A percentile compares a stretch with the other conserved stretches of the same genome.
Evolutionary conservation across 2,888 invertebrate genomes (phyloP).

Genomic region (Colletes collaris): DNA sequence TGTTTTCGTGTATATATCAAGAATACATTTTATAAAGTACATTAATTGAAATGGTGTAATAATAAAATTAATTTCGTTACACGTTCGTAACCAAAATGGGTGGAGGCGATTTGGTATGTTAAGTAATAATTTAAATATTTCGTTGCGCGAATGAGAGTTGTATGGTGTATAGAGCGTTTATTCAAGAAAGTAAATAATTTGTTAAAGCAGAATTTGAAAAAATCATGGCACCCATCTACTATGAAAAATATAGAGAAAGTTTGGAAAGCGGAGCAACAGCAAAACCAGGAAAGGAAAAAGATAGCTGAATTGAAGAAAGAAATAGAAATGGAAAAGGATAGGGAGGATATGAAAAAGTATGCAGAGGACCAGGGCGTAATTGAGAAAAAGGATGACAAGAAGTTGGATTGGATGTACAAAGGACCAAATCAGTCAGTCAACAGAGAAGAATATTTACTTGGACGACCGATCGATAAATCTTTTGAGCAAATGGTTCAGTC

Average conservation of each 20-base stretch:
- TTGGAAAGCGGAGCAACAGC: conserved; percentile 91
- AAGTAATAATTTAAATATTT: background rate
- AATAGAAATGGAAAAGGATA: conserved; percentile 87
- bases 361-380: conserved; percentile 85
- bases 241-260: conserved; percentile 91
- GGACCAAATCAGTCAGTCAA: conserved; percentile 86
- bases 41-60: conserved; percentile 41
- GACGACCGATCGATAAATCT: conserved; percentile 91
- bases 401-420: conserved; percentile 96
- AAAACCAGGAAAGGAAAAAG: conserved; percentile 87
- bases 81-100: conserved; percentile 75
- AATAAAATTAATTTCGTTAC: background rate
- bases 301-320: conserved; percentile 88
- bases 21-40: too few species aligned
- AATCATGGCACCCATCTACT: conserved; percentile 92
- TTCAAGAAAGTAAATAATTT: conserved; percentile 9
- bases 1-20: too few species aligned
- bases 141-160: background rate
- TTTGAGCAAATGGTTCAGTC: conserved; percentile 87
- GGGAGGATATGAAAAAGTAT: conserved; percentile 87
- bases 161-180: background rate
- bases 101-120: conserved; percentile 82
- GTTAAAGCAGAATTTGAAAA: conserved; percentile 87
- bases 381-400: conserved; percentile 84
- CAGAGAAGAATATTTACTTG: conserved; percentile 94